phyloP scores from a whole-genome alignment of 1,140 invertebrate genomes.

The Oryctes rhinoceros region DNA sequence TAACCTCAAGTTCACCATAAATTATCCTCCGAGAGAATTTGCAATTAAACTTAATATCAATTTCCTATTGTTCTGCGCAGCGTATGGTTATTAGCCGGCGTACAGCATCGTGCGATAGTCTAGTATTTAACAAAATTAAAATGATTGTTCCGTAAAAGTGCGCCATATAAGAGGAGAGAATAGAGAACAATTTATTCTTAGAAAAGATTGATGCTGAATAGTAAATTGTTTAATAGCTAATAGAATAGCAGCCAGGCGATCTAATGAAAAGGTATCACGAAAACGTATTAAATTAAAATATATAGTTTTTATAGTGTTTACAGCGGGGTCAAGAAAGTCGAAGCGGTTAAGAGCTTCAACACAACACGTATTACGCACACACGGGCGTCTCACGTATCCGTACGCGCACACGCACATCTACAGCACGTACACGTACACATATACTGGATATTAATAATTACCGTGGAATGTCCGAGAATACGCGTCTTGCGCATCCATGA shows the following conservation, averaged over 20 bases:
- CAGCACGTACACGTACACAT: background rate
- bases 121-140: constrained; percentile 28
- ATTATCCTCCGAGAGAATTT: constrained; percentile 12
- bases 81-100: constrained; percentile 14
- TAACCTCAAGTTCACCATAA: constrained; percentile 20
- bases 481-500: constrained; percentile 59
- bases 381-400: constrained; percentile 7
- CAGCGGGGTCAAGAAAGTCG: constrained; percentile 54
- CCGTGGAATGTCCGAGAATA: constrained; percentile 58
- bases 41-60: constrained; percentile 23
- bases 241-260: constrained; percentile 51
- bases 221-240: constrained; percentile 43
- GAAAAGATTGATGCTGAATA: constrained; percentile 29
- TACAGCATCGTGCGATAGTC: background rate
- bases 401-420: constrained; percentile 16
- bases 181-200: constrained; percentile 19
- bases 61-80: constrained; percentile 21
- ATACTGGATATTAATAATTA: constrained; percentile 58
- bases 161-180: constrained; percentile 16
- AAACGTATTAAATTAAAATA: constrained; percentile 50
- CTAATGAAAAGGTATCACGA: constrained; percentile 51
- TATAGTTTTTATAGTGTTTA: constrained; percentile 49
- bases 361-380: constrained; percentile 42
- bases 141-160: background rate
- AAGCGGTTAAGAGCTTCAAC: constrained; percentile 40